Evolutionary conservation across 2,113 vertebrate genomes (phyloP), one percentile per base, ranked within the genome.

Genomic region (Acrocephalus arundinaceus): DNA sequence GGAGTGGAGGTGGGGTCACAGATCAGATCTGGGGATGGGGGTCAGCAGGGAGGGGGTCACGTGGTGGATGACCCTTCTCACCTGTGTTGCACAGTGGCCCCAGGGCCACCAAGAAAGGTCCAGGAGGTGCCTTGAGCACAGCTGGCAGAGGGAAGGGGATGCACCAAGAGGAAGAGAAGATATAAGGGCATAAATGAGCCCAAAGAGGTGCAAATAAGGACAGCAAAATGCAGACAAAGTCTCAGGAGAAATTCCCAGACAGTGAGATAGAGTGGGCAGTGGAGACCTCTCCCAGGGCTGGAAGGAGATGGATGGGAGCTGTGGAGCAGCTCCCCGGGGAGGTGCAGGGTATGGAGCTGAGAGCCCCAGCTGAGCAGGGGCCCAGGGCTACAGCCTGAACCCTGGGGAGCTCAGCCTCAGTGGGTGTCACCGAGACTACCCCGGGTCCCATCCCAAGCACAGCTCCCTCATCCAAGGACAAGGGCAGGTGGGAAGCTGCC

Each of bases 221-320:
- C 94, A 96, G 49, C 39, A 68, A 89, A 93, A 74, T 3, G 65
- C 73, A 95, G 62, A 45, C 86, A 49, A 95, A 91, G 16, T 95
- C 95, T 96, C 95, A 72, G 84, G 93, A 96, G 95, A 94, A 94
- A 97, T 97, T 97, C 96, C 94, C 91, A 97, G 95, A 95, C 94
- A n/a, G 82, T 96, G 94, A 96, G 91, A 83, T 70, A 94, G 93
- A 96, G 89, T 1, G 27, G 58, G 78, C 78, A 85, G 74, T 55
- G 94, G 91, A 89, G 77, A 87, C 58, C 75, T 91, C 91, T 95
- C 77, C 58, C 0, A 0, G 25, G 66, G 66, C 73, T 92, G 91
- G 91, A 90, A 37, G 35, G 45, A 43, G 85, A 18, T 43, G 59
- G 74, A 65, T 79, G 81, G 87, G 87, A 87, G 70, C 66, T 61